Evolutionary conservation across 2,797 vertebrate species (phyloP).

Genomic region (Cuculus canorus): DNA sequence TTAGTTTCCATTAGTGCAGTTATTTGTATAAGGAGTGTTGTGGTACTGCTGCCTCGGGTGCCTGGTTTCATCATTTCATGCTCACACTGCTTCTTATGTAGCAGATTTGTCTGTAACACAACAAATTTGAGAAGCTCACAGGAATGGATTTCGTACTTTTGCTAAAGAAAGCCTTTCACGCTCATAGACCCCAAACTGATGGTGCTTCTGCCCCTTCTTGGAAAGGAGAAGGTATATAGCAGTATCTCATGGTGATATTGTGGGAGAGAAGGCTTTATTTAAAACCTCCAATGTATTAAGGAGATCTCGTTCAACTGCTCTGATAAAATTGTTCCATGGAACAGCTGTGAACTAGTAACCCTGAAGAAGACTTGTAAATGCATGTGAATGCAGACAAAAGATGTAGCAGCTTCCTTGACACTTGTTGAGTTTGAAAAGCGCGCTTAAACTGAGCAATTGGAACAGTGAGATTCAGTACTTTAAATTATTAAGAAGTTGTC

Average conservation of each 20-base stretch:
- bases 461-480: background rate
- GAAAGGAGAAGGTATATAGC: background rate
- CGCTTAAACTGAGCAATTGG: background rate
- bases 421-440: background rate
- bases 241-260: background rate
- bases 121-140: background rate
- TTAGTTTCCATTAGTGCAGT: background rate
- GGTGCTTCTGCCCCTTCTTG: background rate
- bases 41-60: background rate
- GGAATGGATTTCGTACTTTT: background rate
- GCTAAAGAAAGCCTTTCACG: background rate
- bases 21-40: background rate
- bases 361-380: background rate
- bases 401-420: background rate
- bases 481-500: background rate
- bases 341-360: background rate
- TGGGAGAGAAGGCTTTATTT: background rate
- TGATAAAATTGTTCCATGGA: background rate
- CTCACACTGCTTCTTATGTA: background rate
- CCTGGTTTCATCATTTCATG: background rate
- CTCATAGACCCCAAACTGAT: background rate
- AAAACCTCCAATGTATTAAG: background rate
- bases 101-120: background rate
- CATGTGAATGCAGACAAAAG: background rate
- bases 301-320: background rate